Evolutionary conservation across 1,140 invertebrate species (phyloP).

Genomic region (Leucophenga varia): DNA sequence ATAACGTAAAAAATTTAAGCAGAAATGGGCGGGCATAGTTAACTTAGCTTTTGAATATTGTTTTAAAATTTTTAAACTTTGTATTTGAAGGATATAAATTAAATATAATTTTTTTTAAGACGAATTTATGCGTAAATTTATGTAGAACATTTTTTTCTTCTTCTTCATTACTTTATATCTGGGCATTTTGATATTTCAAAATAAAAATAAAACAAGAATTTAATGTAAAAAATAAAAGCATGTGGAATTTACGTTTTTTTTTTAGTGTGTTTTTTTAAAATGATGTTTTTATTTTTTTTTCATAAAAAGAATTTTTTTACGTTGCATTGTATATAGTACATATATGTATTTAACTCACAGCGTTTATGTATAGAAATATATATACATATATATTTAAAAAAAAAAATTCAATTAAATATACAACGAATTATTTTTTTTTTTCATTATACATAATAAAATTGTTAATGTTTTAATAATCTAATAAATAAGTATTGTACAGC

Average conservation of each 20-base stretch:
- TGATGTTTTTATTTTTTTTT: conserved; percentile 23
- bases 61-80: not conserved
- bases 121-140: conserved; percentile 2
- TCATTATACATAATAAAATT: conserved; percentile 20
- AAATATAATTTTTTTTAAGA: not conserved
- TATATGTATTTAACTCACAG: no score
- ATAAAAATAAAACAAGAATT: conserved; percentile 1
- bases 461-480: no score
- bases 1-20: no score
- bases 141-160: conserved; percentile 3
- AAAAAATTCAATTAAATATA: not conserved
- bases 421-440: conserved; percentile 14
- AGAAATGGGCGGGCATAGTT: no score
- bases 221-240: conserved; percentile 44
- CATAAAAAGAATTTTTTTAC: conserved; percentile 3
- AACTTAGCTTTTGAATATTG: not conserved
- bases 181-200: not conserved
- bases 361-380: not conserved
- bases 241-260: conserved; percentile 52
- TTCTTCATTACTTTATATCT: no score
- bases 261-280: conserved; percentile 21
- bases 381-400: not conserved
- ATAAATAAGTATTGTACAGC: no score
- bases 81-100: not conserved
- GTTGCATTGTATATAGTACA: not conserved